Evolutionary conservation across 2,797 vertebrate genomes (phyloP).

Genomic region (Schizothorax lantsangensis): DNA sequence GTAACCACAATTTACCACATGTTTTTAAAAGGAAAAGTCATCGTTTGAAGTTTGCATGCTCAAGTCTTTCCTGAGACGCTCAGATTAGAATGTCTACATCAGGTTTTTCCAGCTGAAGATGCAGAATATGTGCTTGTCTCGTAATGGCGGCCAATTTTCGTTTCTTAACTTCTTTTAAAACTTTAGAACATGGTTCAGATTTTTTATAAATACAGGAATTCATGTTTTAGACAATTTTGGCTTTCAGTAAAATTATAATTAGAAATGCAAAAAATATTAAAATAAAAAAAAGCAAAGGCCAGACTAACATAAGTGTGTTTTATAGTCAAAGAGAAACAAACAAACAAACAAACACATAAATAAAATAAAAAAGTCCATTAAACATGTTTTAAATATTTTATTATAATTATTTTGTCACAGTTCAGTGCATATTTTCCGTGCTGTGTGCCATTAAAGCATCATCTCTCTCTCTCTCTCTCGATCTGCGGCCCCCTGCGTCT

Average conservation of each 20-base stretch:
- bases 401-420: neutral
- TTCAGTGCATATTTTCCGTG: neutral
- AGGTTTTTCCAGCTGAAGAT: neutral
- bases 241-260: neutral
- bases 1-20: conserved; percentile 14
- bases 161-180: neutral
- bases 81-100: neutral
- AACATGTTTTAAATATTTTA: too few species aligned
- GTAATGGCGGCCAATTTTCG: neutral
- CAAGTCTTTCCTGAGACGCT: neutral
- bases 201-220: neutral
- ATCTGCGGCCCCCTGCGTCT: neutral
- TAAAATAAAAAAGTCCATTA: too few species aligned
- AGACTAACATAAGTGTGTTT: neutral
- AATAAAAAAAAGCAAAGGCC: neutral
- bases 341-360: too few species aligned
- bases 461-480: conserved; percentile 41
- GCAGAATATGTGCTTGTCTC: neutral
- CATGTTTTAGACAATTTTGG: neutral
- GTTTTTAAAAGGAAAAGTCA: conserved; percentile 11
- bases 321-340: too few species aligned
- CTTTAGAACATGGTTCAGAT: neutral
- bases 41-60: neutral
- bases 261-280: neutral
- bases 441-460: neutral